Conservation (phyloP, 2,888 invertebrate genomes). For the Leptinotarsa tumamoca region DNA sequence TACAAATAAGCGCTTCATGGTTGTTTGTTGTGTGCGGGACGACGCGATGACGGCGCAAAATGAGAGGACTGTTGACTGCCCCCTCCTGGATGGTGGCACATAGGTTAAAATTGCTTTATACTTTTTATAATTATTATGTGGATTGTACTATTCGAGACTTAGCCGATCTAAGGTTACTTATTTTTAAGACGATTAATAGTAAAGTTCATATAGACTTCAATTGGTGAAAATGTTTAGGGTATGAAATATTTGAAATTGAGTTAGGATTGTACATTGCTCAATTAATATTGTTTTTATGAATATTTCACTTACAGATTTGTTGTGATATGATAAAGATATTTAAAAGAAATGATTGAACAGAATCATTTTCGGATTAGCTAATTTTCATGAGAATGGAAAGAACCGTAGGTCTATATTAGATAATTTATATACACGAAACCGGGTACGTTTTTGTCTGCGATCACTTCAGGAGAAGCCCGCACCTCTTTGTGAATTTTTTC, state of each 20-base stretch:
- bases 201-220: slow-evolving; percentile 51
- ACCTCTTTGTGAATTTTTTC: slow-evolving; percentile 48
- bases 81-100: slow-evolving; percentile 41
- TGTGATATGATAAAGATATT: slow-evolving; percentile 59
- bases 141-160: slow-evolving; percentile 52
- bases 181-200: slow-evolving; percentile 62
- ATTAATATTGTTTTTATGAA: slow-evolving; percentile 59
- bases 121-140: slow-evolving; percentile 64
- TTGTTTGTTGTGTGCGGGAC: slow-evolving; percentile 57
- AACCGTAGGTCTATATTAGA: slow-evolving; percentile 68
- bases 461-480: slow-evolving; percentile 51
- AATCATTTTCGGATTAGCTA: slow-evolving; percentile 51
- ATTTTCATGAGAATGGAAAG: slow-evolving; percentile 66
- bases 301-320: slow-evolving; percentile 55
- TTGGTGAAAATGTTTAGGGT: slow-evolving; percentile 62
- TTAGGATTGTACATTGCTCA: slow-evolving; percentile 66
- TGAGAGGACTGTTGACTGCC: slow-evolving; percentile 41
- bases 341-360: slow-evolving; percentile 49
- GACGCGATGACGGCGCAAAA: slow-evolving; percentile 41
- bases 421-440: slow-evolving; percentile 58
- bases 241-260: slow-evolving; percentile 61
- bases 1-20: slow-evolving; percentile 58
- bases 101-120: slow-evolving; percentile 65
- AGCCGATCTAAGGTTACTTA: slow-evolving; percentile 64
- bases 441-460: slow-evolving; percentile 45